These are phyloP conservation scores for Pangasius krempfi DNA, from an alignment of 2,797 vertebrate genomes.

Conservation along the genomic window DNA sequence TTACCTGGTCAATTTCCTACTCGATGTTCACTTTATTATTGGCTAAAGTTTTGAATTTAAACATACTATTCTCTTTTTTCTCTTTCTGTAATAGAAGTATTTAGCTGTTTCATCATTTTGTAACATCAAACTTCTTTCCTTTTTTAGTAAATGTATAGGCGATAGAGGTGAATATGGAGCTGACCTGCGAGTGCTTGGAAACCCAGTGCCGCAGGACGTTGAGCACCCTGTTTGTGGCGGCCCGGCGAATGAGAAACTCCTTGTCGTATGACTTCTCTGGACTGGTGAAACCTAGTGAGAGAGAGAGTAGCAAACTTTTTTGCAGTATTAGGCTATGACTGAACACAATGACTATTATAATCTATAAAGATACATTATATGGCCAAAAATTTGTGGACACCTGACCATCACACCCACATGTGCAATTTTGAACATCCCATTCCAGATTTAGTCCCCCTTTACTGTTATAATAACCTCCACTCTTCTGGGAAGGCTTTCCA, in stretches of 20 bases:
- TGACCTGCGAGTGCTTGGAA: constrained; percentile 95
- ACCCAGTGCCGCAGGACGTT: constrained; percentile 98
- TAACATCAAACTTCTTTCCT: neutral
- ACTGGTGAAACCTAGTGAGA: constrained; percentile 80
- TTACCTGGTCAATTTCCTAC: neutral
- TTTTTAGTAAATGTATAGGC: no score
- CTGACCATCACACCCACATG: neutral
- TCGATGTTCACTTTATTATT: neutral
- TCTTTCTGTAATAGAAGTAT: neutral
- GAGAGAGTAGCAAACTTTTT: neutral
- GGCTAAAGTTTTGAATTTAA: neutral
- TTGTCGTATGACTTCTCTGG: constrained; percentile 89
- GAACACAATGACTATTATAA: neutral
- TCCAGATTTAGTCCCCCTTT: neutral
- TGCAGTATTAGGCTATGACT: neutral
- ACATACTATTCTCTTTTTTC: neutral
- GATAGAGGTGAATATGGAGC: neutral
- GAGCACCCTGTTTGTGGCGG: constrained; percentile 93
- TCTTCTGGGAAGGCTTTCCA: neutral
- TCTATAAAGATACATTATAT: neutral
- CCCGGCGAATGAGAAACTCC: constrained; percentile 93
- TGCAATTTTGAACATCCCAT: neutral
- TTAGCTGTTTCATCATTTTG: neutral
- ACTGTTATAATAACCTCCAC: neutral
- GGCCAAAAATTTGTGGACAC: neutral